A percentile compares a stretch with the other conserved stretches of the same genome.
phyloP scores from a whole-genome alignment of 2,113 vertebrate species.

The Muscicapa adusta region DNA sequence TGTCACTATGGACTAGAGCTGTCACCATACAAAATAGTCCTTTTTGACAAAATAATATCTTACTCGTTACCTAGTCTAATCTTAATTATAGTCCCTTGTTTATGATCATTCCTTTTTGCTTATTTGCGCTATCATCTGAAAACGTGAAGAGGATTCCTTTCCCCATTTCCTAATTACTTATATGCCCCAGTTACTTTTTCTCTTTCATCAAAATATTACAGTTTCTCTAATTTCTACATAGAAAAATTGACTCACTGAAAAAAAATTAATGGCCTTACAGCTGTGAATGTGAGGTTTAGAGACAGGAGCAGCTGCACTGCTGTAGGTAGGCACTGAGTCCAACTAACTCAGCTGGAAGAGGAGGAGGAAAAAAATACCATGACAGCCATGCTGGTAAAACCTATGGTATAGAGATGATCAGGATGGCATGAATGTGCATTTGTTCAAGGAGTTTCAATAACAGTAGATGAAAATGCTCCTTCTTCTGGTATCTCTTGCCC shows the following conservation, averaged over 20 bases:
- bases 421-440: rapidly evolving
- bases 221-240: not conserved
- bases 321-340: not conserved
- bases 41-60: not conserved
- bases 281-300: not conserved
- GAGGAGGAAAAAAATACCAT: not conserved
- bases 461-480: not conserved
- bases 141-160: not conserved
- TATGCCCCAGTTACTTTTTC: not conserved
- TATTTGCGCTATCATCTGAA: not conserved
- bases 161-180: not conserved
- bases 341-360: not conserved
- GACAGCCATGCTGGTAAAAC: not conserved
- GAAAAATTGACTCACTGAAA: not conserved
- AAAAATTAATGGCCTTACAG: not conserved
- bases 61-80: not conserved
- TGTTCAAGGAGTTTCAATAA: not conserved
- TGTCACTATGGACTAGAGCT: not conserved
- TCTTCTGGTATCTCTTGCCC: not conserved
- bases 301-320: not conserved
- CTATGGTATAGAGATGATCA: not conserved
- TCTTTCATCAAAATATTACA: not conserved
- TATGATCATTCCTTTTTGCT: not conserved
- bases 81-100: not conserved
- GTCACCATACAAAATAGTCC: not conserved